phyloP scores from a whole-genome alignment of 2,113 vertebrate species.

The Haplochromis burtoni region DNA sequence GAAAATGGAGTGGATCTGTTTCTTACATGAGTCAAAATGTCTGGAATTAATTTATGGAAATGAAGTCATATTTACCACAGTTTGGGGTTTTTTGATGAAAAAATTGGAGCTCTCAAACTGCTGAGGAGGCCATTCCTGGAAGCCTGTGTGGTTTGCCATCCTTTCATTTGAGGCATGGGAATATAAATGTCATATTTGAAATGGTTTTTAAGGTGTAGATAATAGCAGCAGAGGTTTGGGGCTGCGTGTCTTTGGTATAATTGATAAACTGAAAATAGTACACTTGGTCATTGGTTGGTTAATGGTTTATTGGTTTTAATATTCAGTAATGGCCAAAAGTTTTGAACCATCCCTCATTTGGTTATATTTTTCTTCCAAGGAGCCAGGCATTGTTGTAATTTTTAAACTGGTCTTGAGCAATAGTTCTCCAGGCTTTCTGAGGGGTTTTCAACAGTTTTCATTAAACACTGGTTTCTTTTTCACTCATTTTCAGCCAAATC shows the following conservation, averaged over 20 bases:
- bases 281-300: background rate
- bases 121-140: background rate
- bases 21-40: constrained; percentile 5
- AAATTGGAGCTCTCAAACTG: background rate
- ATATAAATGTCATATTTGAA: background rate
- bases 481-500: background rate
- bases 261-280: background rate
- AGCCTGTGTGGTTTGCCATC: background rate
- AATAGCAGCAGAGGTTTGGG: background rate
- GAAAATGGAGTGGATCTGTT: constrained; percentile 9
- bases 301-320: background rate
- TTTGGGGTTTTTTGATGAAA: background rate
- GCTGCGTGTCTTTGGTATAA: background rate
- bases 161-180: background rate
- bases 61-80: constrained; percentile 6
- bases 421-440: background rate
- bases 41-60: constrained; percentile 42
- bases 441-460: background rate
- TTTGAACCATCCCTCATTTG: background rate
- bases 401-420: background rate
- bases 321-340: background rate
- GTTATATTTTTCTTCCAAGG: background rate
- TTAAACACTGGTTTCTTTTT: background rate
- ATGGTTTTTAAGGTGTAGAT: background rate
- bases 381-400: background rate